Conservation (phyloP, 1,140 invertebrate species). For the Littorina saxatilis region DNA sequence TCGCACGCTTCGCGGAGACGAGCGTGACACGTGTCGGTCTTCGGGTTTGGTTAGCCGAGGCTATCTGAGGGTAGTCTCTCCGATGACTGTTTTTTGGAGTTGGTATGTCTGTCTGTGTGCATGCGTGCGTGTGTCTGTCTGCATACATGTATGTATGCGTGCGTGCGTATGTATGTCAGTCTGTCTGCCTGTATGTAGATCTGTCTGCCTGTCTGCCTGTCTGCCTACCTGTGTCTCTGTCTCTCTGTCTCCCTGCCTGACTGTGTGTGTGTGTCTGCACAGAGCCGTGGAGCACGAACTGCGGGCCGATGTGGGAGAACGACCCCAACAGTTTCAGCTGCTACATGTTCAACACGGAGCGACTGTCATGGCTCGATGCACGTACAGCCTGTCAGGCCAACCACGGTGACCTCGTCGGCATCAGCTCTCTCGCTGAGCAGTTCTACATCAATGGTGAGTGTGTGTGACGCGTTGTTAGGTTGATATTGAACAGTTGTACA, state of each 20-base stretch:
- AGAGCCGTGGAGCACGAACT: conserved; percentile 39
- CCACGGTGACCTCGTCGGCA: conserved; percentile 56
- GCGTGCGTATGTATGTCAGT: conserved; percentile 2
- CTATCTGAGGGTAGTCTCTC: too few species aligned
- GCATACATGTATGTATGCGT: not conserved
- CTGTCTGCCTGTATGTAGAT: not conserved
- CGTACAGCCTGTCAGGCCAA: conserved; percentile 40
- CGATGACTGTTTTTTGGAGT: too few species aligned
- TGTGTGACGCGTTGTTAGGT: too few species aligned
- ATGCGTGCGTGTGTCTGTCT: not conserved
- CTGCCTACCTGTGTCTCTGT: too few species aligned
- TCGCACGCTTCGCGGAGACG: too few species aligned
- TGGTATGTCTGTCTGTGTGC: too few species aligned
- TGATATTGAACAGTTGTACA: not conserved
- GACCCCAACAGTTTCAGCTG: conserved; percentile 54
- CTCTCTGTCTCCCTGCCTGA: not conserved
- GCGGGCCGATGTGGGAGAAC: conserved; percentile 54
- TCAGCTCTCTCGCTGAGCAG: conserved; percentile 48
- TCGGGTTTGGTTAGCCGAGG: too few species aligned
- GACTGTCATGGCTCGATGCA: conserved; percentile 62
- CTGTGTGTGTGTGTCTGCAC: conserved; percentile 23
- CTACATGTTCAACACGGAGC: conserved; percentile 55
- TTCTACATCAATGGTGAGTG: conserved; percentile 33
- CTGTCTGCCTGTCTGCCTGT: not conserved
- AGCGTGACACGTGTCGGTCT: too few species aligned